These are phyloP conservation scores for Drosophila insularis DNA, from an alignment of 1,140 invertebrate species.

Conservation along the genomic window DNA sequence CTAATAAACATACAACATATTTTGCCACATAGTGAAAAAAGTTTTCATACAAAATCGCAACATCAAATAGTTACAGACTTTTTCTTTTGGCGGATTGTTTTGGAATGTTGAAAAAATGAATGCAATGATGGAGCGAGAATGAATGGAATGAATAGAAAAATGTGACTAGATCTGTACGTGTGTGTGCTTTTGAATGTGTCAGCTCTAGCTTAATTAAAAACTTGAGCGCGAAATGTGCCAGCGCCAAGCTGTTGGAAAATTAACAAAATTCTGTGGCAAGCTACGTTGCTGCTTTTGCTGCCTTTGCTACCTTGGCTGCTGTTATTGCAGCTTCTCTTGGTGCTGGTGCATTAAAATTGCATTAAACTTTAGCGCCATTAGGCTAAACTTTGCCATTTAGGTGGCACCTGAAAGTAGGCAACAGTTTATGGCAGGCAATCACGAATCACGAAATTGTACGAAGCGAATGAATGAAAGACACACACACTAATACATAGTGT, in stretches of 20 bases:
- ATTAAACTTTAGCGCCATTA: conserved; percentile 63
- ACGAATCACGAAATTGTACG: not conserved
- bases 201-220: conserved; percentile 70
- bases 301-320: not conserved
- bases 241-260: conserved; percentile 71
- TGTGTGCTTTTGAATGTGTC: conserved; percentile 6
- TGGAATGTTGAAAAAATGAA: conserved; percentile 56
- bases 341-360: conserved; percentile 51
- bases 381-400: conserved; percentile 56
- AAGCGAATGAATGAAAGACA: conserved; percentile 7
- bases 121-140: conserved; percentile 28
- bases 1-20: conserved; percentile 73
- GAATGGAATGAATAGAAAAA: conserved; percentile 39
- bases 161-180: not conserved
- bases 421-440: conserved; percentile 25
- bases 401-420: conserved; percentile 36
- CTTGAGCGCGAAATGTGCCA: conserved; percentile 60
- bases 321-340: not conserved
- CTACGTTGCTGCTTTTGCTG: conserved; percentile 13
- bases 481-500: not conserved
- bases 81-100: conserved; percentile 58
- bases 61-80: conserved; percentile 73
- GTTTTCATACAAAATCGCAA: conserved; percentile 58
- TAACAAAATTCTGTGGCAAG: conserved; percentile 57
- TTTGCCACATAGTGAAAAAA: not conserved